These are phyloP conservation scores for Dilophus febrilis DNA, from an alignment of 2,888 invertebrate genomes.

Conservation along the genomic window DNA sequence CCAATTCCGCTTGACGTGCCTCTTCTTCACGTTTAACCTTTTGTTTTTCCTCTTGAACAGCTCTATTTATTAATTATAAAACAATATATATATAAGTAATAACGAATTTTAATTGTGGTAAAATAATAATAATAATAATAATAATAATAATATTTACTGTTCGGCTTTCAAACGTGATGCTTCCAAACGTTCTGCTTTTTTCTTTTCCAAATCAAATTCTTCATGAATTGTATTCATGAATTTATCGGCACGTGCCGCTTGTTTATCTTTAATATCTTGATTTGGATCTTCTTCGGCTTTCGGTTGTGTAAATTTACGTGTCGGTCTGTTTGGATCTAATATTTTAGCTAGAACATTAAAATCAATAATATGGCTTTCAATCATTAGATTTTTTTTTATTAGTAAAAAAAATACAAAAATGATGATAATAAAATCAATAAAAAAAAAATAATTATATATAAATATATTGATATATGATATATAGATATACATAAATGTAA, in stretches of 20 bases:
- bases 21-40: slow-evolving; percentile 35
- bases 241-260: slow-evolving; percentile 13
- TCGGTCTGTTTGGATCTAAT: slow-evolving; percentile 50
- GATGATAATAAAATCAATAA: too few species aligned
- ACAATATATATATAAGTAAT: too few species aligned
- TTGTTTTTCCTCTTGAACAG: slow-evolving; percentile 37
- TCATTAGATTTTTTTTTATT: too few species aligned
- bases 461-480: too few species aligned
- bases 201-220: slow-evolving; percentile 29
- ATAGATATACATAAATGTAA: too few species aligned
- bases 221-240: slow-evolving; percentile 1
- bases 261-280: slow-evolving; percentile 41
- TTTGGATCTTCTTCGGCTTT: slow-evolving; percentile 39
- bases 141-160: slow-evolving; percentile 15
- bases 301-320: slow-evolving; percentile 47
- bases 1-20: slow-evolving; percentile 34
- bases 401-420: too few species aligned
- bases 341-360: slow-evolving; percentile 32
- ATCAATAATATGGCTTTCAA: background rate
- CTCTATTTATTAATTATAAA: slow-evolving; percentile 21
- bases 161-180: slow-evolving; percentile 34
- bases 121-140: background rate
- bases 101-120: slow-evolving; percentile 16
- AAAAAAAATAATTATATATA: too few species aligned
- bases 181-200: slow-evolving; percentile 35